Evolutionary conservation across 2,888 invertebrate genomes (phyloP).

Genomic region (Pimpla rufipes): DNA sequence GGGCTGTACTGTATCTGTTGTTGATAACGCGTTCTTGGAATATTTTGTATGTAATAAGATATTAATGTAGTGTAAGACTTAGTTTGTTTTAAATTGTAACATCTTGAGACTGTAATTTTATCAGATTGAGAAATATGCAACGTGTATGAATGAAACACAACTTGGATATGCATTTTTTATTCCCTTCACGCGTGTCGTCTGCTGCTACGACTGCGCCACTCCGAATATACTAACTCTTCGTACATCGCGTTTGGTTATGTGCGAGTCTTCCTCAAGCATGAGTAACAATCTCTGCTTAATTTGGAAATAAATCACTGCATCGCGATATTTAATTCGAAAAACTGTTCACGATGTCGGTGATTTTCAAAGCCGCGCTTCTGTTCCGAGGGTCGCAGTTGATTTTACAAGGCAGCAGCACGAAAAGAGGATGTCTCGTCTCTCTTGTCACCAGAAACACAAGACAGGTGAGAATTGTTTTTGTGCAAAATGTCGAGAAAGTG

Average conservation of each 20-base stretch:
- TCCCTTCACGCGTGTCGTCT: background rate
- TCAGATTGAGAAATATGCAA: background rate
- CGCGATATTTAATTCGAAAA: background rate
- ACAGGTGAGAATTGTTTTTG: conserved; percentile 34
- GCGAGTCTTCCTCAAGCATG: conserved; percentile 15
- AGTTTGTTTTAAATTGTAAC: background rate
- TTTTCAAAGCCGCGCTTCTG: conserved; percentile 56
- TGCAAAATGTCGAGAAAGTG: background rate
- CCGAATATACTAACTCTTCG: background rate
- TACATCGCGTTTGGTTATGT: conserved; percentile 21
- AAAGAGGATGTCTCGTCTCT: conserved; percentile 8
- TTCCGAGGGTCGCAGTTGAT: conserved; percentile 35
- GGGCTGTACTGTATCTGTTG: background rate
- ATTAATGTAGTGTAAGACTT: background rate
- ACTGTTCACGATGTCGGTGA: conserved; percentile 41
- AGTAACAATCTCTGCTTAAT: background rate
- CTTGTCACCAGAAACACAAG: conserved; percentile 8
- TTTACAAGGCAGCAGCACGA: conserved; percentile 18
- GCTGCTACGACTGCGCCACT: conserved; percentile 2
- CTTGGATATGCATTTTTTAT: background rate
- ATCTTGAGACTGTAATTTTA: background rate
- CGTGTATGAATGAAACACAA: no score
- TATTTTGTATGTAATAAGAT: background rate
- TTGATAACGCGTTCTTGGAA: background rate
- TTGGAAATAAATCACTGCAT: background rate